Conservation (phyloP, 2,888 invertebrate genomes). For the Ligdia adustata region DNA sequence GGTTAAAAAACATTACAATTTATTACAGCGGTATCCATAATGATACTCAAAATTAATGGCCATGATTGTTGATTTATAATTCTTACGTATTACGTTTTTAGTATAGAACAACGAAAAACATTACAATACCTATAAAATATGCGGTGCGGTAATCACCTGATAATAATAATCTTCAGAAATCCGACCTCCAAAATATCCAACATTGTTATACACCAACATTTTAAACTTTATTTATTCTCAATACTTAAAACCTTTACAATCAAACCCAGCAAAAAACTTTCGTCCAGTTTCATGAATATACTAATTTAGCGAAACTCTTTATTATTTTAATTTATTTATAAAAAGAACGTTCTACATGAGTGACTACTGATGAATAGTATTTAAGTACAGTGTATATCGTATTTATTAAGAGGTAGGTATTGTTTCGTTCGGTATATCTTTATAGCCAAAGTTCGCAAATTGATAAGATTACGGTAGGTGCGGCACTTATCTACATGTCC, state of each 20-base stretch:
- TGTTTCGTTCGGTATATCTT: slow-evolving; percentile 13
- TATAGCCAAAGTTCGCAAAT: slow-evolving; percentile 13
- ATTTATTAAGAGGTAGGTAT: slow-evolving; percentile 17
- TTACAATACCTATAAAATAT: no score
- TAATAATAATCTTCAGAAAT: slow-evolving; percentile 14
- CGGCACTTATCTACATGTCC: slow-evolving; percentile 10
- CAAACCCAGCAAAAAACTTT: not conserved
- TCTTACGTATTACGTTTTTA: no score
- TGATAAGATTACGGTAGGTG: slow-evolving; percentile 15
- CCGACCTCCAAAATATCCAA: slow-evolving; percentile 14
- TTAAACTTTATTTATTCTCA: not conserved
- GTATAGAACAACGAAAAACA: no score
- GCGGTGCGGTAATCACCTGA: slow-evolving; percentile 13
- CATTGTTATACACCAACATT: slow-evolving; percentile 16
- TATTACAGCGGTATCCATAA: no score
- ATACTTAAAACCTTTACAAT: not conserved
- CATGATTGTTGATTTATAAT: no score
- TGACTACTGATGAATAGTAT: slow-evolving; percentile 7
- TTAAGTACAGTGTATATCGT: not conserved
- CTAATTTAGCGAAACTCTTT: not conserved
- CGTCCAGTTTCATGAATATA: no score
- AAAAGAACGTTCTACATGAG: slow-evolving; percentile 3
- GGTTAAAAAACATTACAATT: no score
- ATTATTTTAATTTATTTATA: not conserved
- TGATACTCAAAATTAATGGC: no score